These are phyloP conservation scores for Micrasema minimum DNA, from an alignment of 1,140 invertebrate species.

Conservation along the genomic window DNA sequence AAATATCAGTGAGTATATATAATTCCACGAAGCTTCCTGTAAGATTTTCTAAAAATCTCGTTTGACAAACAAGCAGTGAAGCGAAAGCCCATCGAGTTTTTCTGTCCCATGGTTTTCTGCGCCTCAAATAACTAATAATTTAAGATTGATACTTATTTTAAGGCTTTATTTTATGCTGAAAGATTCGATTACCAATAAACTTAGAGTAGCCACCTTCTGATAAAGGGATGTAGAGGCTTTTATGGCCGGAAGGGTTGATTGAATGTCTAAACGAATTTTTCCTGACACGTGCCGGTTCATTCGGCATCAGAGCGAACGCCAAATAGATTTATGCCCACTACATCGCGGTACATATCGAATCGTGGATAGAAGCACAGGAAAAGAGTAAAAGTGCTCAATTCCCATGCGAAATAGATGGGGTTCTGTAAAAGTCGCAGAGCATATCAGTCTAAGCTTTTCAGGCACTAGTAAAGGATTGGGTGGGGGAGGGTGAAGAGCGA, in stretches of 20 bases:
- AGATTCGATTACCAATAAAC: no score
- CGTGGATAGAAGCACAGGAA: conserved; percentile 14
- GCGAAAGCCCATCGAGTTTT: no score
- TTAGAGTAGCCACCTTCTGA: no score
- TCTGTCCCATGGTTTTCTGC: no score
- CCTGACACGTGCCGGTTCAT: conserved; percentile 24
- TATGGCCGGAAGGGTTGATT: conserved; percentile 30
- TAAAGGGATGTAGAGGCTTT: not conserved
- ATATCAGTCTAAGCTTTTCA: conserved; percentile 36
- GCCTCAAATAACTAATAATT: no score
- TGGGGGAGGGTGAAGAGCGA: not conserved
- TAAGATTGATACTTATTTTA: no score
- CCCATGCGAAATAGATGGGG: conserved; percentile 39
- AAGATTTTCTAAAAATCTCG: no score
- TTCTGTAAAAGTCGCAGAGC: conserved; percentile 35
- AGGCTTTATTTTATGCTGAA: not conserved
- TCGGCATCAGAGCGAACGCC: conserved; percentile 16
- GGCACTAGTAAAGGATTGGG: conserved; percentile 17
- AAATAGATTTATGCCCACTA: conserved; percentile 34
- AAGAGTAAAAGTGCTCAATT: conserved; percentile 41
- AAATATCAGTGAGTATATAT: no score
- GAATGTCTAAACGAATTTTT: conserved; percentile 30
- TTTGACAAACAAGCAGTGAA: no score
- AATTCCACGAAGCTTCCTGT: no score
- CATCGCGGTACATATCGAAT: conserved; percentile 23